These are phyloP conservation scores for Huso huso DNA, from an alignment of 2,797 vertebrate species.

Conservation along the genomic window DNA sequence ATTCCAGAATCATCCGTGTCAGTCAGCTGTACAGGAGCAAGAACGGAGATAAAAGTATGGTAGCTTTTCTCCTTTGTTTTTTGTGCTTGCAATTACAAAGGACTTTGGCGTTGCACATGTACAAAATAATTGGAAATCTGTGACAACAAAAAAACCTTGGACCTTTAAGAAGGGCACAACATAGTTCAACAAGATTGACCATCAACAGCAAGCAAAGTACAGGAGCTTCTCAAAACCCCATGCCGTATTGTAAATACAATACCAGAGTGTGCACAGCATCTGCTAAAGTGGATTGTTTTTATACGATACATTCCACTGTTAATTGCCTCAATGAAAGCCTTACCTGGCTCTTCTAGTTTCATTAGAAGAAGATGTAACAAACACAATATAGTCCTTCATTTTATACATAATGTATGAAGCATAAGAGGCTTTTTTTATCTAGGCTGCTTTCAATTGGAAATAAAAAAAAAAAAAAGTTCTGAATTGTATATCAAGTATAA, in stretches of 20 bases:
- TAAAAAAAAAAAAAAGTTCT: no score
- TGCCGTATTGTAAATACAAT: background rate
- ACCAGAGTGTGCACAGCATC: no score
- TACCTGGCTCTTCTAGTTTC: no score
- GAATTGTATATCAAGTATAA: no score
- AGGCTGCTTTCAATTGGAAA: no score
- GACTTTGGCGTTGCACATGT: slow-evolving; percentile 31
- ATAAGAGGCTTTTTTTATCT: no score
- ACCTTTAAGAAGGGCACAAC: slow-evolving; percentile 30
- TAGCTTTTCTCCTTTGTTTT: slow-evolving; percentile 21
- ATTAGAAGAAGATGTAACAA: no score
- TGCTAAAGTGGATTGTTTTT: no score
- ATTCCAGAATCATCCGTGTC: slow-evolving; percentile 39
- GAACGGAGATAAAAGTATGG: slow-evolving; percentile 17
- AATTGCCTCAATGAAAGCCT: no score
- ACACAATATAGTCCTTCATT: no score
- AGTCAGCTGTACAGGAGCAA: slow-evolving; percentile 53
- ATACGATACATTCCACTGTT: no score
- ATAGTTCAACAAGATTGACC: slow-evolving; percentile 37
- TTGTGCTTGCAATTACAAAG: slow-evolving; percentile 46
- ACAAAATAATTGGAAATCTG: slow-evolving; percentile 51
- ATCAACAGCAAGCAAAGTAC: slow-evolving; percentile 14
- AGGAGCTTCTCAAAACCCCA: background rate
- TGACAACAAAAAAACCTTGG: slow-evolving; percentile 29
- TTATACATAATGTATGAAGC: no score